Base-by-base conservation (phyloP, 2,888 invertebrate genomes). In the Drosophila nigritarsus region DNA sequence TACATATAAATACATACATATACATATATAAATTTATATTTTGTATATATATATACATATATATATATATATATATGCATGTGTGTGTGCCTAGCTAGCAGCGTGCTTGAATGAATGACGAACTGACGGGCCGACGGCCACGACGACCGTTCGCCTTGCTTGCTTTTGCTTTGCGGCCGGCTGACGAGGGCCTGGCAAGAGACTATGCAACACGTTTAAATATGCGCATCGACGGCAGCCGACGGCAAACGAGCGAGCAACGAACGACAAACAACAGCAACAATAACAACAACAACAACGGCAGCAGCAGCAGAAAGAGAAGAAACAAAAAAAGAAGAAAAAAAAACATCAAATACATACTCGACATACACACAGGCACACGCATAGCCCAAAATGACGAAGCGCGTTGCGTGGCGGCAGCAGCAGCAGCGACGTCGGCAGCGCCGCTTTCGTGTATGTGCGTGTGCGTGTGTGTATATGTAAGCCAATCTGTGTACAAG, bases 141-240 rank as follows among this genome's bases (percentile, higher is more conserved):
- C 80, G 87, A 78, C 87, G 75, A 78, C 68, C 85, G 79, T 76
- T 81, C 78, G 83, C 80, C 88, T 89, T 72, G 78, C 87, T 68
- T 84, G 78, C 81, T 75, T 80, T 81, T 78, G 78, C 81, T 80
- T 80, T 70, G 68, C 75, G 75, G 71, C 70, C 73, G 71, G 56
- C 73, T 87, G 89, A 77, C 89, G 69, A 85, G 87, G 83, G 92
- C 92, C 92, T 81, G 77, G 90, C 91, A 90, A 85, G 92, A 92
- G 91, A 91, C 92, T 91, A 90, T 80, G 80, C 80, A 89, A 87
- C 87, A 90, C 87, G 87, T 83, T 87, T 87, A 90, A 90, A 83
- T 91, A 91, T 90, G 86, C 90, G 88, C 89, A 89, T 89, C 90
- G 90, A 86, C 30, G 73, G 63, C 83, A 75, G 87, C 83, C 89